Evolutionary conservation across 1,140 invertebrate species (phyloP), one percentile per base, ranked within the genome.

Genomic region (Apis cerana): DNA sequence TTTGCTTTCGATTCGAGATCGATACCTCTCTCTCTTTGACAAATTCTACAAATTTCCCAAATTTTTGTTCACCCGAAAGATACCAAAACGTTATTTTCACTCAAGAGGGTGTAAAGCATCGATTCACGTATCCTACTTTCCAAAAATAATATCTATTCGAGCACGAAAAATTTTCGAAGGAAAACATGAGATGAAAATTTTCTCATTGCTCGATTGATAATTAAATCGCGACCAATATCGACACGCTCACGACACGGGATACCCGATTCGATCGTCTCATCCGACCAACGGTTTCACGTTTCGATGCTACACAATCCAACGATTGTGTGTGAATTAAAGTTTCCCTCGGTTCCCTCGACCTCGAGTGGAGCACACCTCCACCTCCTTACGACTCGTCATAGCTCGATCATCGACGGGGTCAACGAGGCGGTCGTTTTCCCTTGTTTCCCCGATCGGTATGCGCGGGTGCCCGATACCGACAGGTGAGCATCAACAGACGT

Each of bases 401-500:
- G 48, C 56, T n/a, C 13, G 33, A 43, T 43, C 33, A 43, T 43
- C 33, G 33, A 48, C 48, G 59, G 64, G 64, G 75, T 77, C 80
- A 82, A 43, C 74, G 75, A 59, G 48, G 74, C 21, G 27, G 65
- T 69, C 50, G 64, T 82, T 77, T 82, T 82, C 85, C 85, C 85
- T 87, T 81, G 85, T 87, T 43, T 87, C 75, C 58, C 76, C 77
- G 82, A 84, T 87, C 81, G 85, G 82, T 67, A 75, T 77, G 84
- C 81, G 85, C 85, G 80, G 85, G 80, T 83, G 86, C 81, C 43
- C 67, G 68, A 82, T 70, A 56, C 85, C 86, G 86, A 87, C 86
- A 87, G 86, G 86, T 87, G 86, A 87, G 77, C 82, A 85, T 81
- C 71, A 87, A 82, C 76, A 82, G 76, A 59, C 71, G 62, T 75